Base-by-base conservation (phyloP, 2,888 invertebrate species). In the Ligdia adustata region DNA sequence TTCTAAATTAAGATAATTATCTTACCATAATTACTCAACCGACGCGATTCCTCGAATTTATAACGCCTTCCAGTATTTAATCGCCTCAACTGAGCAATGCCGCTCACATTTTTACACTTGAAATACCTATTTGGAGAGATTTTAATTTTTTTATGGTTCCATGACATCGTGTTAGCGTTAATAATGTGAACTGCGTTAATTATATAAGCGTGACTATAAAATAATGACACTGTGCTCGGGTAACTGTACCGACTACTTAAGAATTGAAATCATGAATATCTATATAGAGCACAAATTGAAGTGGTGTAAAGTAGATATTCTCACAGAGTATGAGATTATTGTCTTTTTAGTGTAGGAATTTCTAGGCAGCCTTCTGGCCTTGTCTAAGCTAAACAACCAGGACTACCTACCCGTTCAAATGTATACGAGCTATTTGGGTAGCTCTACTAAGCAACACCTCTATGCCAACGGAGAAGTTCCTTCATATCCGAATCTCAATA, bases 41-140 rank as follows among this genome's bases (percentile, higher is more conserved):
- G 62, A 60, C 54, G 52, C 55, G 41, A 44, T 75, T 67, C 75
- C 43, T 45, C 59, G 72, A 70, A 72, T 22, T 35, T 40, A 44
- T 54, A 50, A 54, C 44, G 51, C 39, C 35, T 43, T 34, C 31
- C 37, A 50, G 41, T 37, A 9, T 32, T 65, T 72, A 74, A 73
- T 73, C 62, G 62, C 62, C 28, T 28, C 32, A 55, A 59, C 60
- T 62, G 53, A 64, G 70, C 65, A 62, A 67, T 43, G 37, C n/a
- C 50, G 43, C 54, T 51, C 52, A 64, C 59, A 55, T 64, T 61
- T 60, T 34, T 24, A 51, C 28, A 52, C 50, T 28, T 62, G 50
- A 60, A 57, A 59, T 33, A 53, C 51, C 52, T 62, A 64, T 65
- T 68, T 60, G 33, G 53, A 53, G 56, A 40, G 41, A 51, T 48